phyloP scores from a whole-genome alignment of 2,797 vertebrate genomes.

The Artibeus jamaicensis region DNA sequence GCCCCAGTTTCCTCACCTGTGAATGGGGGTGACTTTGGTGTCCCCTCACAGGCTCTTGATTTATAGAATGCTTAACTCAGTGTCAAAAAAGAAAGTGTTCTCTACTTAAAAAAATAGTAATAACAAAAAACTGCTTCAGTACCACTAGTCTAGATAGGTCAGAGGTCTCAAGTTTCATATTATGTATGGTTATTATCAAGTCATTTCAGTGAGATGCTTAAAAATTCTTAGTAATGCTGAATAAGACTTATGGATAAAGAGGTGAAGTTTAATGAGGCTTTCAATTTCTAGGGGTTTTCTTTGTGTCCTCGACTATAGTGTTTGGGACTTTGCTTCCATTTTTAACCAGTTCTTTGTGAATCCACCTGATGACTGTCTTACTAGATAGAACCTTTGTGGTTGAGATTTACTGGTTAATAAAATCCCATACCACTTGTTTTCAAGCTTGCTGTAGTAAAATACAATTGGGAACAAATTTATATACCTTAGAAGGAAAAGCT shows the following conservation, averaged over 20 bases:
- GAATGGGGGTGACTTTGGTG: slow-evolving; percentile 40
- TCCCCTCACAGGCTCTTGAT: slow-evolving; percentile 7
- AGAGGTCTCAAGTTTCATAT: neutral
- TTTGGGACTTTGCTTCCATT: slow-evolving; percentile 20
- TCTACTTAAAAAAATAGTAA: neutral
- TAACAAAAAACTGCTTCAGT: neutral
- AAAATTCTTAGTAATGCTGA: slow-evolving; percentile 1
- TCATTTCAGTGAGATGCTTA: slow-evolving; percentile 48
- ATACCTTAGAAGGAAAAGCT: neutral
- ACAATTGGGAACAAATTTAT: neutral
- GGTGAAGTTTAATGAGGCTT: neutral
- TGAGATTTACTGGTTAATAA: slow-evolving; percentile 15
- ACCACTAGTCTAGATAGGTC: neutral
- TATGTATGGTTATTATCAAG: neutral
- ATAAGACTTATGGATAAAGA: slow-evolving; percentile 10
- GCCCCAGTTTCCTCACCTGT: slow-evolving; percentile 37
- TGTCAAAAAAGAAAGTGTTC: slow-evolving; percentile 38
- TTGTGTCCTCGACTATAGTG: neutral
- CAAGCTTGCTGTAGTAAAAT: neutral
- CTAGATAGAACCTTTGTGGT: neutral
- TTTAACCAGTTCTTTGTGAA: slow-evolving; percentile 24
- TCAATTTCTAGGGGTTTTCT: neutral
- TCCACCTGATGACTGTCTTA: neutral
- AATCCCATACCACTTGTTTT: slow-evolving; percentile 22
- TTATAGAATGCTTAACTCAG: slow-evolving; percentile 54